Percentiles rank a stretch among this genome's conserved stretches.
Conservation (phyloP, 2,888 invertebrate genomes). For the Dryadula phaetusa region DNA sequence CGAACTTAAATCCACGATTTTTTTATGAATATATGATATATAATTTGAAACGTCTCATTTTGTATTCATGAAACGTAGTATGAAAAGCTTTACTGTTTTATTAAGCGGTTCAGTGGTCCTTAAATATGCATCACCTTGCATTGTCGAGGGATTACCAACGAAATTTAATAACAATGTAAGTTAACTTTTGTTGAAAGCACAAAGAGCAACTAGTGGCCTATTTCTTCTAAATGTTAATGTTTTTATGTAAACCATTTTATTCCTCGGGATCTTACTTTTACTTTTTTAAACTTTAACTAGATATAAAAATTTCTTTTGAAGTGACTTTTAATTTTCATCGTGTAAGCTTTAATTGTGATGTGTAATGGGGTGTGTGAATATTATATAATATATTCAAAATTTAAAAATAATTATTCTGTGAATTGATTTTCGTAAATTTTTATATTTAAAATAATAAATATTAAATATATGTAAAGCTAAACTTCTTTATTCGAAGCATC, state of each 20-base stretch:
- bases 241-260: not conserved
- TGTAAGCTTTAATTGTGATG: not conserved
- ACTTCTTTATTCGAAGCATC: too few species aligned
- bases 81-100: constrained; percentile 24
- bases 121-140: constrained; percentile 30
- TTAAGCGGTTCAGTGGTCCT: constrained; percentile 1
- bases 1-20: not conserved
- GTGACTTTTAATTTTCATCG: not conserved
- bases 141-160: constrained; percentile 24
- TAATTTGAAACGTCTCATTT: constrained; percentile 14
- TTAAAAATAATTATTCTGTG: too few species aligned
- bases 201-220: constrained; percentile 1
- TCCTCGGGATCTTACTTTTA: not conserved
- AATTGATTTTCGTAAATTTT: too few species aligned
- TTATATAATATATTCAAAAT: too few species aligned
- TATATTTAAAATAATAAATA: too few species aligned
- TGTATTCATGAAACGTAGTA: constrained; percentile 26
- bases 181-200: not conserved
- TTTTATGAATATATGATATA: constrained; percentile 8
- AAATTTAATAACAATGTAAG: constrained; percentile 22
- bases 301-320: not conserved
- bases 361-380: too few species aligned
- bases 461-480: too few species aligned
- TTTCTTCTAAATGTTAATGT: not conserved
- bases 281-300: not conserved